Evolutionary conservation across 1,140 invertebrate genomes (phyloP), one percentile per base, ranked within the genome.

Genomic region (Leptinotarsa undecemlineata): DNA sequence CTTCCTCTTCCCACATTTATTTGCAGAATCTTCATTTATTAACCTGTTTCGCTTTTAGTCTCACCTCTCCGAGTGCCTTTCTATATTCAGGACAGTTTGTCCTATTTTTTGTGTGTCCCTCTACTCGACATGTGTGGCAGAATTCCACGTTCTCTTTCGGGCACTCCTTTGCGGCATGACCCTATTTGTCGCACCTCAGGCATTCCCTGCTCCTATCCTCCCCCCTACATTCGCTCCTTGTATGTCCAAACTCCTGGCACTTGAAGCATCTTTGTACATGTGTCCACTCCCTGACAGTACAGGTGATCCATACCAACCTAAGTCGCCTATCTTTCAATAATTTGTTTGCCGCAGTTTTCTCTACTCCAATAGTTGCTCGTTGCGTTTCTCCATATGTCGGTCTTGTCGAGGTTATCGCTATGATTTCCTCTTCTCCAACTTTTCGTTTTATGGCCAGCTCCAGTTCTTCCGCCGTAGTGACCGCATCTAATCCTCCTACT

Each of bases 1-100:
- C 21, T n/a, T 66, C 63, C 21, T 23, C 63, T 66, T n/a, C 21
- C 6, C 21, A 23, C 63, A 15, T 66, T 66, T n/a, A n/a, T 66
- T 66, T 66, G 63, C 13, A 60, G 57, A 17, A 60, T 60, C 19
- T 60, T 60, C 19, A 60, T 60, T 60, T 11, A 8, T 17, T 14
- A 11, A 2, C 19, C 57, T 60, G 57, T 11, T 3, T 14, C 6
- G 15, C 19, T 11, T 6, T 11, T 6, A 6, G 15, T 19, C 1
- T 60, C 15, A 13, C 57, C 8, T 17, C 57, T 19, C 4, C 57
- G 4, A 60, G 19, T 60, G 19, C 15, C 15, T 60, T 19, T 19
- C 57, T 60, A 60, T 60, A 60, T 60, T 17, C 57, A 17, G 57
- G 57, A 19, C 8, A 60, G 15, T 60, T 60, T 14, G 57, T 60